Conservation (phyloP, 1,140 invertebrate genomes). For the Nephotettix cincticeps region DNA sequence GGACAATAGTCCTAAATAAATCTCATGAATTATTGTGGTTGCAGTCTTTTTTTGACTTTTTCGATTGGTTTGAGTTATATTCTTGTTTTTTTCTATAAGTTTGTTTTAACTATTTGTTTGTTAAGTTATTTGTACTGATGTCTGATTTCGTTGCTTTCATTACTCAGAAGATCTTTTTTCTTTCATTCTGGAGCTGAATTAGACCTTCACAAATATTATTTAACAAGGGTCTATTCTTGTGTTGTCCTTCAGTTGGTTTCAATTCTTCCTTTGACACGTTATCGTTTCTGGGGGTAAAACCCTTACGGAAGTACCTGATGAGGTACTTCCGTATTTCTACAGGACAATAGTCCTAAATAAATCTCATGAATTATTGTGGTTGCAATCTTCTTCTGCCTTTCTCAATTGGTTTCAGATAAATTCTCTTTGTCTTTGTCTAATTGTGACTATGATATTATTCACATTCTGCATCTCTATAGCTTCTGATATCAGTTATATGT, state of each 20-base stretch:
- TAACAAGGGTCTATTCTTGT: slow-evolving; percentile 31
- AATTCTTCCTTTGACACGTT: too few species aligned
- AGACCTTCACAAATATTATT: slow-evolving; percentile 25
- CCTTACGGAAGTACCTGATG: too few species aligned
- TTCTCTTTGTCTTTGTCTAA: too few species aligned
- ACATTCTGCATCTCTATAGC: too few species aligned
- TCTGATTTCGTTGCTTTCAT: slow-evolving; percentile 3
- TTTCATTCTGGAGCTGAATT: slow-evolving; percentile 16
- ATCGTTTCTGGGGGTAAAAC: too few species aligned
- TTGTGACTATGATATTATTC: too few species aligned
- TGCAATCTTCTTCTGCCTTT: too few species aligned
- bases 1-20: slow-evolving; percentile 31
- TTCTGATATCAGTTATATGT: too few species aligned
- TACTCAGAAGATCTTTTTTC: slow-evolving; percentile 8
- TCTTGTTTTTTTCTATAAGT: slow-evolving; percentile 30
- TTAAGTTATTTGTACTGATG: slow-evolving; percentile 2
- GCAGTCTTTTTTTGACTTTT: slow-evolving; percentile 22
- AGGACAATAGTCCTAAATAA: too few species aligned
- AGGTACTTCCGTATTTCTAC: too few species aligned
- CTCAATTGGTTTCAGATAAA: too few species aligned
- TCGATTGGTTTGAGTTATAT: slow-evolving; percentile 20
- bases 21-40: neutral
- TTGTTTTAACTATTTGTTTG: slow-evolving; percentile 26
- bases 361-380: too few species aligned
- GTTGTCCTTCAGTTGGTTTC: neutral